Evolutionary conservation across 1,140 invertebrate genomes (phyloP), one percentile per base, ranked within the genome.

Genomic region (Atta colombica): DNA sequence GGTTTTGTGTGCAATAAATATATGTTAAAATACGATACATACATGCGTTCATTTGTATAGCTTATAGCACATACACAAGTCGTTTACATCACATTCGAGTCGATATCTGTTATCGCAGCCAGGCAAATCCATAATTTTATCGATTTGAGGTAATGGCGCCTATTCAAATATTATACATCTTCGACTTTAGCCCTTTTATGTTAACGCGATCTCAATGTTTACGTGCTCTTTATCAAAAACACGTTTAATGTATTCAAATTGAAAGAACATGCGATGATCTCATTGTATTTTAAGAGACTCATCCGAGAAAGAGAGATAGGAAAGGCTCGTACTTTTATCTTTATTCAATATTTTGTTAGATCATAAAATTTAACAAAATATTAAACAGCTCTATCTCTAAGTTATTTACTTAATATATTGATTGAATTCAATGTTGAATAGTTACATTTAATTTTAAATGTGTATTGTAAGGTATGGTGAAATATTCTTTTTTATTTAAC

Each of bases 71-170:
- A 61, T 31, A 12, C 14, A 45, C n/a, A n/a, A 45, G 10, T 61
- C 55, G 53, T 69, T 58, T 61, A 66, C 16, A 65, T 88, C 10
- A 35, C 51, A 35, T 66, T 69, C 31, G 12, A 71, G 31, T 71
- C 39, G 69, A 81, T 74, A 78, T 74, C 21, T 81, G 58, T 82
- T 53, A 66, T 49, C 16, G 2, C 18, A 18, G 45, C 72, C 65
- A 53, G 25, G 21, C 72, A 77, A 80, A 31, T 61, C 21, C 80
- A 74, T 89, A 85, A 88, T 78, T 89, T 85, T 60, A 75, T 68
- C 49, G 28, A 63, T 69, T 35, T 69, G 31, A 8, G n/a, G 4
- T 69, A 69, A 10, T 3, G 65, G 28, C 8, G 1, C 4, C 14
- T 28, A 58, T 31, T 21, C 77, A 69, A 53, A 53, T 51, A 53